Conservation (phyloP, 2,888 invertebrate genomes). For the Gortyna flavago region DNA sequence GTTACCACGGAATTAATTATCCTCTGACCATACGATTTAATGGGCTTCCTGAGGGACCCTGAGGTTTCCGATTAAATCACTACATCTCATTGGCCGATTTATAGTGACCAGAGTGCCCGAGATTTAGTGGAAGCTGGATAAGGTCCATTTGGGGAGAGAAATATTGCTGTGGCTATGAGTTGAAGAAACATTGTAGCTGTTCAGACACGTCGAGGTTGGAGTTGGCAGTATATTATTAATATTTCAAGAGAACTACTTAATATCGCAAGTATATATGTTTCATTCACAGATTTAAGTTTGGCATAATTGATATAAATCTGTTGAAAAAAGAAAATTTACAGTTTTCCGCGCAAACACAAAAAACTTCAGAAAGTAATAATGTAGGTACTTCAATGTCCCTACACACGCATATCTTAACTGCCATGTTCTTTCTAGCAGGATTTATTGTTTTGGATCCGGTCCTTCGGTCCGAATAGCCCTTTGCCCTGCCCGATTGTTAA, state of each 20-base stretch:
- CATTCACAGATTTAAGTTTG: not conserved
- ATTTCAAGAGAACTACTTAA: not conserved
- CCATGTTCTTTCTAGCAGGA: constrained; percentile 71
- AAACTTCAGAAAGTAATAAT: not conserved
- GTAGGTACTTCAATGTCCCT: constrained; percentile 42
- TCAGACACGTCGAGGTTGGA: not conserved
- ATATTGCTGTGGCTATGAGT: constrained; percentile 31
- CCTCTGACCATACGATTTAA: constrained; percentile 90
- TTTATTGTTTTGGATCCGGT: constrained; percentile 75
- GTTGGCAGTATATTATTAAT: not conserved
- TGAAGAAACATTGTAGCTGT: not conserved
- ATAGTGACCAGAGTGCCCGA: constrained; percentile 81
- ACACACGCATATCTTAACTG: constrained; percentile 59
- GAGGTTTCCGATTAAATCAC: constrained; percentile 90
- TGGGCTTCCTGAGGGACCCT: constrained; percentile 88
- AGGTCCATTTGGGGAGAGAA: constrained; percentile 44
- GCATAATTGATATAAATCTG: not conserved
- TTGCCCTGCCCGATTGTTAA: constrained; percentile 83
- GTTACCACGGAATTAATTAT: constrained; percentile 89
- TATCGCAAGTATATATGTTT: not conserved
- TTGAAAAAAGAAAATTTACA: not conserved
- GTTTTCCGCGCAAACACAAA: not conserved
- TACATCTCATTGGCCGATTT: constrained; percentile 90
- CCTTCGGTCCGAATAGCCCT: constrained; percentile 75
- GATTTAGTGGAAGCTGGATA: constrained; percentile 69